A percentile compares a stretch with the other conserved stretches of the same genome.
Evolutionary conservation across 1,140 invertebrate genomes (phyloP).

Genomic region (Periplaneta americana): DNA sequence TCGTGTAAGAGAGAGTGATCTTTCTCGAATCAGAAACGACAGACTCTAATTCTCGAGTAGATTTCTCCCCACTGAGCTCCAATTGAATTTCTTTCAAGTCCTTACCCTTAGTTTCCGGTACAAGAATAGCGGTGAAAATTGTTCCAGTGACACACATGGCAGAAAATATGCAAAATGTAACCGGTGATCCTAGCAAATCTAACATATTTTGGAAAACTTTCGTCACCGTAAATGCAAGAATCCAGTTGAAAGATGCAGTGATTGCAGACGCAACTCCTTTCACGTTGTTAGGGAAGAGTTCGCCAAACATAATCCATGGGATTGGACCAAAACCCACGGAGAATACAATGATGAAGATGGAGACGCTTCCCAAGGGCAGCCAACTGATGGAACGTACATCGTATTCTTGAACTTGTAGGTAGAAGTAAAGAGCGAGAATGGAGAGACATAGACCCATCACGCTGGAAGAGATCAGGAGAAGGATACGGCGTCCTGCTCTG

Average conservation of each 20-base stretch:
- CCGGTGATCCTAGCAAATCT: slow-evolving; percentile 40
- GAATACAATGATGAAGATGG: slow-evolving; percentile 42
- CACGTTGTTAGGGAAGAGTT: slow-evolving; percentile 41
- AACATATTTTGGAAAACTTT: slow-evolving; percentile 43
- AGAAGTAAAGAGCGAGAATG: slow-evolving; percentile 71
- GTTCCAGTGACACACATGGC: slow-evolving; percentile 44
- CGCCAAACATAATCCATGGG: slow-evolving; percentile 40
- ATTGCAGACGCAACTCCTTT: slow-evolving; percentile 44
- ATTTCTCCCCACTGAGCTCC: slow-evolving; percentile 25
- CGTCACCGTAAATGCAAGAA: slow-evolving; percentile 48
- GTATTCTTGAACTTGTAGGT: slow-evolving; percentile 42
- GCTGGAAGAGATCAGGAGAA: slow-evolving; percentile 73
- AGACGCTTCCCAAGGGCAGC: slow-evolving; percentile 42
- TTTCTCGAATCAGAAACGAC: neutral
- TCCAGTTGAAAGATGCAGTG: slow-evolving; percentile 45
- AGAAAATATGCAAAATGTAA: slow-evolving; percentile 47
- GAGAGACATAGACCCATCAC: slow-evolving; percentile 69
- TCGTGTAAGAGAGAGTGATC: neutral
- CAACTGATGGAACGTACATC: slow-evolving; percentile 33
- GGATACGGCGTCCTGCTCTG: slow-evolving; percentile 72
- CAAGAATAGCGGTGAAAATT: slow-evolving; percentile 42
- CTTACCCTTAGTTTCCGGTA: slow-evolving; percentile 56
- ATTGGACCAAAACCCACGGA: slow-evolving; percentile 42
- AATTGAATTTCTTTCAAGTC: slow-evolving; percentile 45
- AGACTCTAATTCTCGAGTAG: neutral